Conservation (phyloP, 2,797 vertebrate genomes). For the Lophius americanus region DNA sequence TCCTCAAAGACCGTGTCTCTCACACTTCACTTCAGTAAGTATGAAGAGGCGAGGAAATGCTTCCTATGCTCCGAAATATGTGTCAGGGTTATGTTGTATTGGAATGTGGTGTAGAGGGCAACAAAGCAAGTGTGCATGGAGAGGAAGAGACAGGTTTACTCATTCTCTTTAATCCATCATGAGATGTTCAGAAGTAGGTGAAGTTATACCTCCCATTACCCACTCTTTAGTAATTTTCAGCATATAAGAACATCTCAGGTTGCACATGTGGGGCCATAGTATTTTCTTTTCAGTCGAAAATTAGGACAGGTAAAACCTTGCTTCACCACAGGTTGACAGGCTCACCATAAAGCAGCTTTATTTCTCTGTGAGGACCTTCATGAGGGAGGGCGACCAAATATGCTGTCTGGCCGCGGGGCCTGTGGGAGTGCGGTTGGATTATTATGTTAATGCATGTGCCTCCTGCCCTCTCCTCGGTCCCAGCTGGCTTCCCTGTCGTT, state of each 20-base stretch:
- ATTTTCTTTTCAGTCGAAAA: constrained; percentile 41
- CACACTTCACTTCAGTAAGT: constrained; percentile 73
- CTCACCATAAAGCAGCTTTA: constrained; percentile 85
- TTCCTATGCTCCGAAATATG: constrained; percentile 75
- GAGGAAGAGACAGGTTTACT: constrained; percentile 58
- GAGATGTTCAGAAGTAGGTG: constrained; percentile 67
- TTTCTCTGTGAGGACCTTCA: constrained; percentile 68
- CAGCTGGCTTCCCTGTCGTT: constrained; percentile 98
- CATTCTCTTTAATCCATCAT: constrained; percentile 68
- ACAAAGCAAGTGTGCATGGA: constrained; percentile 57
- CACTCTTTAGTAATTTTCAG: constrained; percentile 29
- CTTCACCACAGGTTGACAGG: constrained; percentile 93
- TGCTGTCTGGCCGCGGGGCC: constrained; percentile 97
- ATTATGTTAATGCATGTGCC: constrained; percentile 99
- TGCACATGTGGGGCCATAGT: constrained; percentile 2
- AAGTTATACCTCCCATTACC: constrained; percentile 58
- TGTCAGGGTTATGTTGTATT: constrained; percentile 73
- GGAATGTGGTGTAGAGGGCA: constrained; percentile 58
- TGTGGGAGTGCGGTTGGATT: constrained; percentile 96
- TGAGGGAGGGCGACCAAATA: constrained; percentile 90
- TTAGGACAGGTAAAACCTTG: constrained; percentile 64
- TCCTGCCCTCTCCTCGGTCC: constrained; percentile 97
- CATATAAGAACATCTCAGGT: constrained; percentile 31
- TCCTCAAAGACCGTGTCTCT: constrained; percentile 76
- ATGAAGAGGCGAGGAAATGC: constrained; percentile 72